Evolutionary conservation across 2,113 vertebrate species (phyloP).

Genomic region (Ivindomyrus marchei): DNA sequence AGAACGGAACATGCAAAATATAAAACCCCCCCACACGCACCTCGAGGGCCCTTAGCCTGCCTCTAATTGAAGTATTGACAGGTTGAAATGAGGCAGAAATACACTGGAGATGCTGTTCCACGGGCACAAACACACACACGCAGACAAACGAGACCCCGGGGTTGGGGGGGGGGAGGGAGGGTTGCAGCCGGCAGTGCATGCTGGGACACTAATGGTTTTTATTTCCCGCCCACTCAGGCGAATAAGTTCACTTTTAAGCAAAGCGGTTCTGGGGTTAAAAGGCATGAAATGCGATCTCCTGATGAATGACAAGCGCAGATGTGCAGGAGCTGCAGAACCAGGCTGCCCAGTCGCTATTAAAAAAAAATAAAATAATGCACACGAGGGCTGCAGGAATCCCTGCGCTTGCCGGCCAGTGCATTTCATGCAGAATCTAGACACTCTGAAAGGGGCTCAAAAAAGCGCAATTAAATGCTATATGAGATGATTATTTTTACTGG

Average conservation of each 20-base stretch:
- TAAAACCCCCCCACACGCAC: slow-evolving; percentile 31
- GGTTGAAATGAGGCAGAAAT: slow-evolving; percentile 72
- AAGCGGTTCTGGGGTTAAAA: slow-evolving; percentile 50
- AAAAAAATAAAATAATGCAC: neutral
- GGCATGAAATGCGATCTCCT: slow-evolving; percentile 50
- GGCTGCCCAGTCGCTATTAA: neutral
- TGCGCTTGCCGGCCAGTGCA: neutral
- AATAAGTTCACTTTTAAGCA: slow-evolving; percentile 48
- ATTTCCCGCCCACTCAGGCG: slow-evolving; percentile 52
- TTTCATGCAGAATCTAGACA: neutral
- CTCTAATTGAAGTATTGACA: slow-evolving; percentile 66
- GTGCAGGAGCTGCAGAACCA: slow-evolving; percentile 25
- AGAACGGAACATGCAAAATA: slow-evolving; percentile 44
- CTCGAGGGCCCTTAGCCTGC: slow-evolving; percentile 48
- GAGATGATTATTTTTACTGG: neutral
- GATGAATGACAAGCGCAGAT: slow-evolving; percentile 34
- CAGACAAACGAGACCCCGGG: neutral
- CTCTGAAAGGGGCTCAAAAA: neutral
- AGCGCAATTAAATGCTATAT: neutral
- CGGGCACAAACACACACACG: neutral
- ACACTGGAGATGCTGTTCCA: slow-evolving; percentile 33
- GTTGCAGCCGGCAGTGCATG: slow-evolving; percentile 27
- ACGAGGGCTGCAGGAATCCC: slow-evolving; percentile 19
- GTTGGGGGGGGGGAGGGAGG: neutral
- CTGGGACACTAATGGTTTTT: slow-evolving; percentile 47